A percentile compares a stretch with the other conserved stretches of the same genome.
Conservation (phyloP, 2,113 vertebrate genomes). For the Cyanoliseus patagonus region DNA sequence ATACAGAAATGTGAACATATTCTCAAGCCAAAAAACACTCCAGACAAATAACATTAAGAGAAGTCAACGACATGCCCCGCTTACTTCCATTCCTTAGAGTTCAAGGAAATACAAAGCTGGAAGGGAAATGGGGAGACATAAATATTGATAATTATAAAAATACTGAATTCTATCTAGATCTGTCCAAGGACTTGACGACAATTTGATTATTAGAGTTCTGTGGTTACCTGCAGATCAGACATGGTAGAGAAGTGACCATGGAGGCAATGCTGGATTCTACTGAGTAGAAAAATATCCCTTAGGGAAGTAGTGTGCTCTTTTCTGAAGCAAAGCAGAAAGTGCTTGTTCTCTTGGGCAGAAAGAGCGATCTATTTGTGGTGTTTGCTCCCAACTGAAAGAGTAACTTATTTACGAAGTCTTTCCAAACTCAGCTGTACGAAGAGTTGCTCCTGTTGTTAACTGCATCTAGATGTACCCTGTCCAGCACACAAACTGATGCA, state of each 20-base stretch:
- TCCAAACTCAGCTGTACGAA: slow-evolving; percentile 1
- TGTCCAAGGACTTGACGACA: neutral
- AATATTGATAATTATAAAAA: neutral
- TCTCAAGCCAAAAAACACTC: neutral
- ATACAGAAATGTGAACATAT: neutral
- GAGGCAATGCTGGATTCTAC: neutral
- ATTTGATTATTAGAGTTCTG: neutral
- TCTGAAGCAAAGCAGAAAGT: slow-evolving; percentile 2
- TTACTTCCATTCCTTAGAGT: neutral
- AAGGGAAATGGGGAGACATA: neutral
- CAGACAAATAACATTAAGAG: neutral
- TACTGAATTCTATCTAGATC: neutral
- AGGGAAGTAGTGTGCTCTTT: neutral
- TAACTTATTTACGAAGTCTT: slow-evolving; percentile 17
- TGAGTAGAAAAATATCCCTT: neutral
- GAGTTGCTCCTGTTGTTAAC: neutral
- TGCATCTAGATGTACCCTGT: neutral
- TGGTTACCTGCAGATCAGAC: neutral
- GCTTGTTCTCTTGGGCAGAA: slow-evolving; percentile 24
- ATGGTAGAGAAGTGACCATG: neutral
- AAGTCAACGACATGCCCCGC: neutral
- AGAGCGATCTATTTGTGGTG: neutral
- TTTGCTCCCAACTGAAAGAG: neutral
- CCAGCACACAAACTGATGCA: neutral
- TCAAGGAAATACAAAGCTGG: neutral